Base-by-base conservation (phyloP, 37 sponge, comb jelly and placozoan species). In the Agelas oroides region DNA sequence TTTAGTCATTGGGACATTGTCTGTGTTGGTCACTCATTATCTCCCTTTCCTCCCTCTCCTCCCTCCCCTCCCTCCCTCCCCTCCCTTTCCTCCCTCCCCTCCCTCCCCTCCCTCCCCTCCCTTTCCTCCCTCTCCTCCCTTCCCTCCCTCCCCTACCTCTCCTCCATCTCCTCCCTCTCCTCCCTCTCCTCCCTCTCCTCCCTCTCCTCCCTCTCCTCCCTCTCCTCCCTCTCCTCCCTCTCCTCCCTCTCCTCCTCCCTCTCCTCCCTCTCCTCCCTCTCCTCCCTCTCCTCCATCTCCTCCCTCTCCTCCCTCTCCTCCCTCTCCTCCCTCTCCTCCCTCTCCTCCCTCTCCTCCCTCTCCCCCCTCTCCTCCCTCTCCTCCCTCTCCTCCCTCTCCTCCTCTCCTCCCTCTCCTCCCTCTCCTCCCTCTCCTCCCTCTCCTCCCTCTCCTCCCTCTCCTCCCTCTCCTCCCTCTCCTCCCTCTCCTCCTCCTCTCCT, bases 221-320 rank as follows among this genome's bases (percentile, higher is more conserved):
- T 28, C 64, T 62, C 64, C 64, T 28, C 27, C 64, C 64, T 28
- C 27, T 28, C 64, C 64, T 62, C 64, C 64, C 64, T 62, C 64
- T 28, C 64, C 27, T 28, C 64, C 64, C 27, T 28, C 64, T 28
- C n/a, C n/a, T n/a, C n/a, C n/a, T n/a, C n/a, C n/a, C n/a, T n/a
- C n/a, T n/a, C n/a, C n/a, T n/a, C 34, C 36, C 70, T 32, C 32
- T 32, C 36, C 70, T 34, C 70, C 70, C 70, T 33, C 32, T n/a
- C n/a, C n/a, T n/a, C n/a, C n/a, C n/a, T n/a, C n/a, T n/a, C n/a
- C n/a, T n/a, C n/a, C n/a, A n/a, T 35, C 70, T 33, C 36, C 70
- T 32, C 34, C 36, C 70, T 35, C 34, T 32, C 70, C 70, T 69
- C 70, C 70, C 36, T 69, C 70, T 21, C 70, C 32, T 35, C 70